These are phyloP conservation scores for Chloromyia formosa DNA, from an alignment of 2,888 invertebrate species.

Conservation along the genomic window DNA sequence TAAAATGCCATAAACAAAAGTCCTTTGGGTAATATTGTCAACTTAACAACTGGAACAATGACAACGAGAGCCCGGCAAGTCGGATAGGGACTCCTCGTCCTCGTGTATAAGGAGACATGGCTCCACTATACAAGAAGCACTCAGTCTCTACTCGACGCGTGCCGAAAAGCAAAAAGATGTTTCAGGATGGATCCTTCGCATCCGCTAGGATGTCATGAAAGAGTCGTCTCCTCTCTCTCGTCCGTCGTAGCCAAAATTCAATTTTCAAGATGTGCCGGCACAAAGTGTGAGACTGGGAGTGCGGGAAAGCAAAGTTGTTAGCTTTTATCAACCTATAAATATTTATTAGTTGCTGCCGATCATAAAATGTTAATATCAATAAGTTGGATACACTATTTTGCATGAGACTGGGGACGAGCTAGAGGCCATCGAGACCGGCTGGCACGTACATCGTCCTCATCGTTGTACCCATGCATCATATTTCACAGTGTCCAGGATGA, in stretches of 20 bases:
- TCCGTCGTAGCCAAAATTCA: constrained; percentile 12
- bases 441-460: background rate
- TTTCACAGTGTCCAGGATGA: background rate
- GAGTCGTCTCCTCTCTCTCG: background rate
- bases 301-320: constrained; percentile 45
- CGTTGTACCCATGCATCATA: background rate
- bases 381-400: constrained; percentile 35
- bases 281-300: constrained; percentile 9
- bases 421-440: background rate
- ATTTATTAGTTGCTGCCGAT: constrained; percentile 49
- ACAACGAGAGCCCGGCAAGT: background rate
- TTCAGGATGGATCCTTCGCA: too few relatives aligned
- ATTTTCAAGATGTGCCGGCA: constrained; percentile 13
- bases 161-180: too few relatives aligned
- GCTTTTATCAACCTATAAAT: constrained; percentile 48
- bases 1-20: constrained; percentile 21
- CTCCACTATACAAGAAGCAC: too few relatives aligned
- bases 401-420: background rate
- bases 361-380: constrained; percentile 50
- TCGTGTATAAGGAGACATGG: too few relatives aligned
- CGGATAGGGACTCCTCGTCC: background rate
- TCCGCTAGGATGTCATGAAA: background rate
- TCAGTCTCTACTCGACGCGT: too few relatives aligned
- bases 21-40: constrained; percentile 21
- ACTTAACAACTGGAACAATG: constrained; percentile 2